These are phyloP conservation scores for Monopterus albus DNA, from an alignment of 2,113 vertebrate genomes.

Conservation along the genomic window DNA sequence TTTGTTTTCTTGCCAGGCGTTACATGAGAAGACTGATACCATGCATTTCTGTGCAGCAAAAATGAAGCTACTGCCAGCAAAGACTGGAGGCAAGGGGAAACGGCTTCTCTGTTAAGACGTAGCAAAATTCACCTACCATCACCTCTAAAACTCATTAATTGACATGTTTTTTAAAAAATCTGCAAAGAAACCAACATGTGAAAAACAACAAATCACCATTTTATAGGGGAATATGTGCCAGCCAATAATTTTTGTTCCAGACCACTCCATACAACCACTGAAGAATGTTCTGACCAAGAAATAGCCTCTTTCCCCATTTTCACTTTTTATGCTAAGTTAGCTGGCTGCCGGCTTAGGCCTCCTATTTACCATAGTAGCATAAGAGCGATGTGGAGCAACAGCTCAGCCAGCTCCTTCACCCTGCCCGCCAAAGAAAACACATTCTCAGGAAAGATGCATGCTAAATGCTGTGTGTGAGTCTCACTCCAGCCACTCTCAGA, in stretches of 20 bases:
- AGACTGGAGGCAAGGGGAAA: slow-evolving; percentile 1
- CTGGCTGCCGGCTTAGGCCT: no score
- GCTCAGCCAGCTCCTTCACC: not conserved
- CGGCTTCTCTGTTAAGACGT: slow-evolving; percentile 5
- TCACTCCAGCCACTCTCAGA: slow-evolving; percentile 38
- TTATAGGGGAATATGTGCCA: slow-evolving; percentile 11
- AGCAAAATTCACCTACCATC: not conserved
- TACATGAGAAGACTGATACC: slow-evolving; percentile 32
- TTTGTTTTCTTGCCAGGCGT: slow-evolving; percentile 9
- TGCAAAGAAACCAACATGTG: no score
- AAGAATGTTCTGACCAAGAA: not conserved
- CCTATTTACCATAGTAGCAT: no score
- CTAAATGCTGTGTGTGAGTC: slow-evolving; percentile 37
- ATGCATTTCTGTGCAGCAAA: slow-evolving; percentile 16
- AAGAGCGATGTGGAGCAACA: slow-evolving; percentile 10
- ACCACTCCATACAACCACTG: no score
- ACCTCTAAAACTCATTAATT: not conserved
- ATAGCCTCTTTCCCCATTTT: not conserved
- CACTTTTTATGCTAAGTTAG: not conserved
- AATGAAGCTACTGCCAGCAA: slow-evolving; percentile 17
- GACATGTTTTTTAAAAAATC: no score
- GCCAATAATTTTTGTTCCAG: no score
- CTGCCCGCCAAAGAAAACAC: not conserved
- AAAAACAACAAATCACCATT: not conserved
- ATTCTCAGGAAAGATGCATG: slow-evolving; percentile 14